These are phyloP conservation scores for Laticauda colubrina DNA, from an alignment of 2,113 vertebrate genomes.

Conservation along the genomic window DNA sequence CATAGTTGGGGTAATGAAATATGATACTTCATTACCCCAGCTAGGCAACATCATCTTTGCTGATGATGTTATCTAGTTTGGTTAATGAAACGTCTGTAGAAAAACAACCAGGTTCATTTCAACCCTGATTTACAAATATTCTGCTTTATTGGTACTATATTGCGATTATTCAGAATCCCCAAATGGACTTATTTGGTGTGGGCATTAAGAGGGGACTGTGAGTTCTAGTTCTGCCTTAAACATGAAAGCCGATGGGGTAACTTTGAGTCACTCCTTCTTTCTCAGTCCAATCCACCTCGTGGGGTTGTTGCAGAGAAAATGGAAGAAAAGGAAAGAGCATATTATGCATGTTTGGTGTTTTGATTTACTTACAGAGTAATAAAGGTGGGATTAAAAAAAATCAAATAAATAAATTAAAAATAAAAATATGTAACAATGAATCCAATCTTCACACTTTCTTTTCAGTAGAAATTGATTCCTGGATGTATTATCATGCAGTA, in stretches of 20 bases:
- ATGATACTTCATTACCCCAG: neutral
- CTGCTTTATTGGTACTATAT: neutral
- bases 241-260: neutral
- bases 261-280: neutral
- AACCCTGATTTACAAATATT: neutral
- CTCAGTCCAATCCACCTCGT: neutral
- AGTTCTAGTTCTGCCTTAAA: neutral
- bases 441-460: neutral
- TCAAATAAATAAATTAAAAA: neutral
- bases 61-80: neutral
- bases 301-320: neutral
- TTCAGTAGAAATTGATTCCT: neutral
- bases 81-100: neutral
- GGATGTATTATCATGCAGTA: neutral
- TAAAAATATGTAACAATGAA: neutral
- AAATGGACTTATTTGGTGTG: neutral
- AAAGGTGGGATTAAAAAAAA: neutral
- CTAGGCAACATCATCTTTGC: neutral
- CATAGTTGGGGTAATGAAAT: too few species aligned
- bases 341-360: neutral
- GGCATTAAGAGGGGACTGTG: neutral
- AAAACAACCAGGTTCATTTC: neutral
- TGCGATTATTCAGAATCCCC: neutral
- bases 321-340: neutral
- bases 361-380: neutral